Conservation (phyloP, 2,797 vertebrate genomes). For the Rhinella marina region DNA sequence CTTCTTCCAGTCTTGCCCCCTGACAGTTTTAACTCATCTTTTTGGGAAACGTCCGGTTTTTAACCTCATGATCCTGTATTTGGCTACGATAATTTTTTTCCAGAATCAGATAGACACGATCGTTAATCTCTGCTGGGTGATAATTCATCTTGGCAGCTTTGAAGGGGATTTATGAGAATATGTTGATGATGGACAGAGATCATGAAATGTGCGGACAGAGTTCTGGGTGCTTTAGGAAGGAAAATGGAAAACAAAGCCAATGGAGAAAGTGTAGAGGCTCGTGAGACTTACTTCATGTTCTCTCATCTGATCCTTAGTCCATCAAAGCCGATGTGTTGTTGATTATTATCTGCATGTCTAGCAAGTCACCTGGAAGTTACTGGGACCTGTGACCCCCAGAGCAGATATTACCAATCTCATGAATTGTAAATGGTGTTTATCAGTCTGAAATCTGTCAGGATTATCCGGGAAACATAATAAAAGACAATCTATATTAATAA, state of each 20-base stretch:
- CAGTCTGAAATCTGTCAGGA: no score
- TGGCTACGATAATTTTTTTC: neutral
- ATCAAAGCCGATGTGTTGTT: neutral
- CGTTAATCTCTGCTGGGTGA: neutral
- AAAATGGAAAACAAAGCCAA: constrained; percentile 1
- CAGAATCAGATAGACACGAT: neutral
- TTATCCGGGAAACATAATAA: no score
- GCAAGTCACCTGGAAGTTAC: neutral
- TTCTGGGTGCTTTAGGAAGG: neutral
- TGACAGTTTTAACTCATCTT: neutral
- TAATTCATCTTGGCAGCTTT: neutral
- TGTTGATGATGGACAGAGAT: neutral
- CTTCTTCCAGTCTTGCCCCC: neutral
- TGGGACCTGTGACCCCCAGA: neutral
- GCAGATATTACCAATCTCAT: neutral
- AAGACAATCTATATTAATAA: no score
- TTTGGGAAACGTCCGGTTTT: neutral
- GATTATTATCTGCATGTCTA: neutral
- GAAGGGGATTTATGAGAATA: neutral
- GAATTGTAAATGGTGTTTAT: no score
- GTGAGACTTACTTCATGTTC: neutral
- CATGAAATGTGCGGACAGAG: neutral
- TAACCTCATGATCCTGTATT: neutral
- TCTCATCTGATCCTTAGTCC: neutral
- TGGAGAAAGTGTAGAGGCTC: neutral